A percentile compares a stretch with the other conserved stretches of the same genome.
These are phyloP conservation scores for Malthinus seriepunctatus DNA, from an alignment of 2,888 invertebrate species.

Conservation along the genomic window DNA sequence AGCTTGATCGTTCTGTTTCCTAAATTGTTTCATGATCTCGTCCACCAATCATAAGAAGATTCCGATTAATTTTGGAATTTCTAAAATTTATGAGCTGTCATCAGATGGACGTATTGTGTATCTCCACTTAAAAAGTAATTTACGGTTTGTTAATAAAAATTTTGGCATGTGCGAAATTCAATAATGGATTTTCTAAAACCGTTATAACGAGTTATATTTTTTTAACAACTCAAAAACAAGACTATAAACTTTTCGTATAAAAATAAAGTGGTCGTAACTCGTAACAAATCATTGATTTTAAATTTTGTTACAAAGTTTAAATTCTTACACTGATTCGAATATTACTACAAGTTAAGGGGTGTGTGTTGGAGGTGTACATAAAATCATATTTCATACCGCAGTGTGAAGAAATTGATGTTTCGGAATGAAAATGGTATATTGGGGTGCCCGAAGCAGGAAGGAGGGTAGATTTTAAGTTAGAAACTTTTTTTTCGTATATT, in stretches of 20 bases:
- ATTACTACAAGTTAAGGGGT: too few relatives aligned
- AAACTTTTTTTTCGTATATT: neutral
- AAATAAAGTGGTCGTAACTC: slow-evolving; percentile 24
- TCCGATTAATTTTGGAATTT: too few relatives aligned
- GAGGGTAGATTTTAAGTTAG: slow-evolving; percentile 20
- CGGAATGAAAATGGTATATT: slow-evolving; percentile 53
- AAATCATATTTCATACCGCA: slow-evolving; percentile 51
- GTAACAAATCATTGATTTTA: slow-evolving; percentile 30
- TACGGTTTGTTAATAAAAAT: too few relatives aligned
- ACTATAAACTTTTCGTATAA: slow-evolving; percentile 22
- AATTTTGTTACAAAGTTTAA: slow-evolving; percentile 39
- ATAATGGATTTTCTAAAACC: neutral
- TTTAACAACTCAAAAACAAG: slow-evolving; percentile 7
- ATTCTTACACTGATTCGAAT: slow-evolving; percentile 42
- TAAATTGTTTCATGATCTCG: too few relatives aligned
- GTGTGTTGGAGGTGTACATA: slow-evolving; percentile 44
- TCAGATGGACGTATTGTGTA: too few relatives aligned
- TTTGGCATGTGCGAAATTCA: neutral
- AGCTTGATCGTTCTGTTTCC: too few relatives aligned
- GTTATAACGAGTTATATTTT: neutral
- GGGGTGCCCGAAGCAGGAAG: slow-evolving; percentile 38
- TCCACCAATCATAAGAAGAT: too few relatives aligned
- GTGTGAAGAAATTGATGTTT: slow-evolving; percentile 52
- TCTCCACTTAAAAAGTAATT: neutral
- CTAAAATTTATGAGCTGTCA: too few relatives aligned